Conservation (phyloP, 2,113 vertebrate species). For the Eira barbara region DNA sequence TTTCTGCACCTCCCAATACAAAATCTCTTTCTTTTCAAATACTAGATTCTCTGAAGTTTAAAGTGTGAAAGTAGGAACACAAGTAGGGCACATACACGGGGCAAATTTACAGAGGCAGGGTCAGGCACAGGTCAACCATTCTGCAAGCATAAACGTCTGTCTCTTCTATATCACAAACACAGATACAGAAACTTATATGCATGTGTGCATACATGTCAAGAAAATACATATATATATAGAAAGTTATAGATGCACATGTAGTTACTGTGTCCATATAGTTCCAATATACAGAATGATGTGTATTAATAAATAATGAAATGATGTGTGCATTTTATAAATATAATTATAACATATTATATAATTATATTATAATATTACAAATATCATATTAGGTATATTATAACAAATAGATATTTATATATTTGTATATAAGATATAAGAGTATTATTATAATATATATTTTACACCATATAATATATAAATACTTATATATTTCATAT, state of each 20-base stretch:
- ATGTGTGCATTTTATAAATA: neutral
- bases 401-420: too few relatives aligned
- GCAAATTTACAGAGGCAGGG: neutral
- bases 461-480: too few relatives aligned
- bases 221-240: neutral
- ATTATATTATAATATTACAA: neutral
- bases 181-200: neutral
- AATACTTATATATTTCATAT: too few relatives aligned
- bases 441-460: neutral
- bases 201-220: neutral
- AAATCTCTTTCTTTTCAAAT: neutral
- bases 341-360: neutral
- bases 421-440: too few relatives aligned
- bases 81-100: fast-evolving
- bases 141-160: neutral
- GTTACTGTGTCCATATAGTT: neutral
- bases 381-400: too few relatives aligned
- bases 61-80: neutral
- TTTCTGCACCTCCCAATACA: fast-evolving
- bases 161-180: too few relatives aligned
- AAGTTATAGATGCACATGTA: neutral
- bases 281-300: neutral
- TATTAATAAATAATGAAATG: neutral
- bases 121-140: neutral
- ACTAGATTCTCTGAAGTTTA: too few relatives aligned